phyloP scores from a whole-genome alignment of 2,113 vertebrate species.

The Archilochus colubris region DNA sequence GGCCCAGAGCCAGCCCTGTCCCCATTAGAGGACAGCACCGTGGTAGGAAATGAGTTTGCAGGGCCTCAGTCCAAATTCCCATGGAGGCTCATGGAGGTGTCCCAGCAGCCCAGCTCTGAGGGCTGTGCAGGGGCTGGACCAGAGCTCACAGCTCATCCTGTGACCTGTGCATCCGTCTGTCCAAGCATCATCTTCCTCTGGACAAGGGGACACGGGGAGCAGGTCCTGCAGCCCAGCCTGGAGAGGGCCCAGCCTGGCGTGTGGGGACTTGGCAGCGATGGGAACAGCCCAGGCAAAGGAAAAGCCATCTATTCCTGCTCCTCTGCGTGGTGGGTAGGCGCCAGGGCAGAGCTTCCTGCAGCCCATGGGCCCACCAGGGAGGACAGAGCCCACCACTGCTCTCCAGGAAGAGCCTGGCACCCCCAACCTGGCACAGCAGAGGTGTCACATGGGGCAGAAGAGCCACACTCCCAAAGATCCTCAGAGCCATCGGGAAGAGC shows the following conservation, averaged over 20 bases:
- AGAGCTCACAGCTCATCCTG: not conserved
- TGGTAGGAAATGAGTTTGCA: slow-evolving; percentile 36
- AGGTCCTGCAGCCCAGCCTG: not conserved
- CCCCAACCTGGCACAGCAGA: fast-evolving
- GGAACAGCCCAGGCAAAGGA: not conserved
- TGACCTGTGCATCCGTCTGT: fast-evolving
- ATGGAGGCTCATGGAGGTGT: not conserved
- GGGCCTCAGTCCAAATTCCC: not conserved
- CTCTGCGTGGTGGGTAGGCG: not conserved
- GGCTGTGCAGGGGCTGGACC: not conserved
- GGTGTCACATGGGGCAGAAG: not conserved
- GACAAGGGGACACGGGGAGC: fast-evolving
- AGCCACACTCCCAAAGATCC: not conserved
- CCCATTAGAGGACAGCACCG: not conserved
- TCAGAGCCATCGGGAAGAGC: not conserved
- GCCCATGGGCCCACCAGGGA: fast-evolving
- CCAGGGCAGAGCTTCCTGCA: not conserved
- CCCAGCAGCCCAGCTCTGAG: not conserved
- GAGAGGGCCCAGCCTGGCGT: fast-evolving
- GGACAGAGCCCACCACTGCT: not conserved
- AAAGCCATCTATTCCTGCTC: fast-evolving
- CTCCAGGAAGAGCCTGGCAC: not conserved
- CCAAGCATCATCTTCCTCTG: not conserved
- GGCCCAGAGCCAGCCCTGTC: not conserved
- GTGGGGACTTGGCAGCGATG: fast-evolving